These are phyloP conservation scores for Zosterops hypoxanthus DNA, from an alignment of 2,113 vertebrate genomes.

Conservation along the genomic window DNA sequence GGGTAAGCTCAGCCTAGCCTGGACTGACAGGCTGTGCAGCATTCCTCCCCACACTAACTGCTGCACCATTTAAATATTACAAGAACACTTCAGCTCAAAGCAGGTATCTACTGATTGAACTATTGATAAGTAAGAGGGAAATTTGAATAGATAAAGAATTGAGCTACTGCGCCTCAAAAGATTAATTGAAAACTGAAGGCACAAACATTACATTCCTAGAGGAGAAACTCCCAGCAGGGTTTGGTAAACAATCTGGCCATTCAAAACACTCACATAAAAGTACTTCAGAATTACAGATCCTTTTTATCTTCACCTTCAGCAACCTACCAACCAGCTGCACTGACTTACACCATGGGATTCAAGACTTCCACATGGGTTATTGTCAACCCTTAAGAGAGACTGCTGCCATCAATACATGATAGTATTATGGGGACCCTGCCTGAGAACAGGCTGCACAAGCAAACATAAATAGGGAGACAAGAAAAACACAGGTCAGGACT, in stretches of 20 bases:
- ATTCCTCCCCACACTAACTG: neutral
- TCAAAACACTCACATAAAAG: neutral
- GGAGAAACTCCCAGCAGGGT: neutral
- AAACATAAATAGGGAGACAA: neutral
- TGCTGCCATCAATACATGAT: neutral
- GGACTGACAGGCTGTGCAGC: neutral
- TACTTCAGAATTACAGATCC: neutral
- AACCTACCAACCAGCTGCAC: neutral
- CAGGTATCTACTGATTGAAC: neutral
- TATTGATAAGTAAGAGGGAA: neutral
- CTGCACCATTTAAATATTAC: neutral
- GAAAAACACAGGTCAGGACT: neutral
- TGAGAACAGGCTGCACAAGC: neutral
- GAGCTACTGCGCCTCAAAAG: neutral
- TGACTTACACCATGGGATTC: neutral
- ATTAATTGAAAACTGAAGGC: neutral
- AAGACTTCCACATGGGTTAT: neutral
- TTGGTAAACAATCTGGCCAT: neutral
- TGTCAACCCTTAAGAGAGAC: neutral
- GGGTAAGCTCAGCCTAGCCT: neutral
- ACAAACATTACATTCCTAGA: neutral
- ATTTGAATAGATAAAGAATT: neutral
- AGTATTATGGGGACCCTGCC: neutral
- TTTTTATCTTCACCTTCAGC: neutral
- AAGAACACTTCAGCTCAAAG: neutral